Evolutionary conservation across 30 jellyfish, hydroid and myxozoan genomes (phyloP).

Genomic region (Phacellophora camtschatica): DNA sequence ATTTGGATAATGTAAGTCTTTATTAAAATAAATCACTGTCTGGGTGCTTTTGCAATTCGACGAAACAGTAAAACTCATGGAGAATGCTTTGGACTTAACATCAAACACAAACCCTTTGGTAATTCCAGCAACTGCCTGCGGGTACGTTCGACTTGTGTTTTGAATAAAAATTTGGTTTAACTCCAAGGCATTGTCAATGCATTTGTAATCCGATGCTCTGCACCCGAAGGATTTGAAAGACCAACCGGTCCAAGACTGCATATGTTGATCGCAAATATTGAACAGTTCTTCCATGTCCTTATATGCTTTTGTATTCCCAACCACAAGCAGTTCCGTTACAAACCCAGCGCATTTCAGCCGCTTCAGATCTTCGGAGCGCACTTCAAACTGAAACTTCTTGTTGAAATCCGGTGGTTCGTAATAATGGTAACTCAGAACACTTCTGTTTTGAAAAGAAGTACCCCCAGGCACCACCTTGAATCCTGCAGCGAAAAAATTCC

Average conservation of each 20-base stretch:
- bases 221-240: slow-evolving; percentile 89
- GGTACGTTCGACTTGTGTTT: slow-evolving; percentile 92
- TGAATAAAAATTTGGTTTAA: slow-evolving; percentile 64
- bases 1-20: slow-evolving; percentile 76
- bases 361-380: slow-evolving; percentile 84
- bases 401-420: slow-evolving; percentile 99
- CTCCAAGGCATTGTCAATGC: slow-evolving; percentile 41
- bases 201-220: slow-evolving; percentile 27
- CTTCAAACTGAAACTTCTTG: slow-evolving; percentile 79
- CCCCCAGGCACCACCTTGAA: slow-evolving; percentile 96
- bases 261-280: slow-evolving; percentile 80
- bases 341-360: slow-evolving; percentile 97
- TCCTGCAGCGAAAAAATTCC: slow-evolving; percentile 96
- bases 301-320: slow-evolving; percentile 66
- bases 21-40: slow-evolving; percentile 71
- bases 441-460: slow-evolving; percentile 67
- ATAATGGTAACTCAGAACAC: slow-evolving; percentile 96
- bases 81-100: slow-evolving; percentile 41
- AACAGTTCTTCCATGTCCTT: slow-evolving; percentile 76
- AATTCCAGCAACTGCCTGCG: slow-evolving; percentile 98
- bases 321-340: slow-evolving; percentile 79
- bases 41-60: slow-evolving; percentile 63
- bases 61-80: slow-evolving; percentile 46
- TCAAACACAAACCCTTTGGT: slow-evolving; percentile 70
- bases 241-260: slow-evolving; percentile 99